Conservation (phyloP, 2,888 invertebrate genomes). For the Pristionchus maxplancki region DNA sequence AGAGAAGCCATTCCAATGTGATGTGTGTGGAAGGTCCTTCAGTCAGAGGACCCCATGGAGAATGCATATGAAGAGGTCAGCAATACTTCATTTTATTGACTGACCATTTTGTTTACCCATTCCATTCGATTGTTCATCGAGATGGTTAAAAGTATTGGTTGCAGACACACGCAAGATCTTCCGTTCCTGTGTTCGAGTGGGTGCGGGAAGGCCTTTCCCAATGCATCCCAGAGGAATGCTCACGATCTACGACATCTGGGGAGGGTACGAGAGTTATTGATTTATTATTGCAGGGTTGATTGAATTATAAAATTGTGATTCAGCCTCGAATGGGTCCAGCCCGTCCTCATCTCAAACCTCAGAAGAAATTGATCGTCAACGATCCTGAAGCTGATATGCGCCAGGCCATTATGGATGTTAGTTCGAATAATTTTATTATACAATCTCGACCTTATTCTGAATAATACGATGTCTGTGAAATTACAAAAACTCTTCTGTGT, state of each 20-base stretch:
- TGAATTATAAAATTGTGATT: neutral
- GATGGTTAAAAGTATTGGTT: neutral
- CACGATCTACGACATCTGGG: slow-evolving; percentile 64
- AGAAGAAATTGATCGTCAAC: slow-evolving; percentile 44
- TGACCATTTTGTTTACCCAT: no score
- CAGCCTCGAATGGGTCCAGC: slow-evolving; percentile 65
- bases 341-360: slow-evolving; percentile 67
- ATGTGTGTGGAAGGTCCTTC: slow-evolving; percentile 65
- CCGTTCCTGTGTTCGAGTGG: slow-evolving; percentile 63
- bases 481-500: neutral
- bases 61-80: slow-evolving; percentile 57
- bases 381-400: neutral
- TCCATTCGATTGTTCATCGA: no score
- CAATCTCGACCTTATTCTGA: neutral
- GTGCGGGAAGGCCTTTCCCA: slow-evolving; percentile 67
- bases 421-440: neutral
- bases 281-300: neutral
- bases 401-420: slow-evolving; percentile 36
- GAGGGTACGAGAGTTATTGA: slow-evolving; percentile 37
- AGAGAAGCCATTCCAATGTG: slow-evolving; percentile 68
- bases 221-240: slow-evolving; percentile 64
- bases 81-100: no score
- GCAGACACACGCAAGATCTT: slow-evolving; percentile 62
- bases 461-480: neutral
- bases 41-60: slow-evolving; percentile 66